Conservation (phyloP, 2,113 vertebrate species). For the Turnix velox region DNA sequence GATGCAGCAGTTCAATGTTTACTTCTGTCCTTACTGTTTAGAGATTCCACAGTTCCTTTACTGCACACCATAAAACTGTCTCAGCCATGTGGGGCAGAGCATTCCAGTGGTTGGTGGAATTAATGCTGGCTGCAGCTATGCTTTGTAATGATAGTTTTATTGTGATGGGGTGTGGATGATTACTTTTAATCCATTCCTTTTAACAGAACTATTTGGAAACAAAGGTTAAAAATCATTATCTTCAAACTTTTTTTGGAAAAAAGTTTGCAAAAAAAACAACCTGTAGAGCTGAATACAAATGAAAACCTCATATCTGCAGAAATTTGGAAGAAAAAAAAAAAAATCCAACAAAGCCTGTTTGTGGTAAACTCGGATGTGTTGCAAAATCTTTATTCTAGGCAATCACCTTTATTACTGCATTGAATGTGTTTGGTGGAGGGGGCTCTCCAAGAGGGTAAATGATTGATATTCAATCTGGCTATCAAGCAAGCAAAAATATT, state of each 20-base stretch:
- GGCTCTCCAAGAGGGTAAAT: neutral
- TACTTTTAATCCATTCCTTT: neutral
- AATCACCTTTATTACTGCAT: neutral
- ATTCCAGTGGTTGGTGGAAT: neutral
- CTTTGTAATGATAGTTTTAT: neutral
- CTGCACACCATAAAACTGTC: neutral
- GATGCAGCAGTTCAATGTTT: neutral
- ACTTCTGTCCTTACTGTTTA: neutral
- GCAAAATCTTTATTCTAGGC: neutral
- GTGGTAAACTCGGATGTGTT: neutral
- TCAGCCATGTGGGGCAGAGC: neutral
- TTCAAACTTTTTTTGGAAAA: neutral
- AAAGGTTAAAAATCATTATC: neutral
- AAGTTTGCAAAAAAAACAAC: neutral
- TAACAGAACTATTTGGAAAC: neutral
- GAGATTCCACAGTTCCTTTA: neutral
- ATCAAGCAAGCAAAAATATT: neutral
- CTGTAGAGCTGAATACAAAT: neutral
- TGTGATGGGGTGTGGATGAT: neutral
- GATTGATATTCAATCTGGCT: neutral
- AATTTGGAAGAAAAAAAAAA: neutral
- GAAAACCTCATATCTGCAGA: neutral
- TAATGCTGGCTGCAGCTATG: neutral
- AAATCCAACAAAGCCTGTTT: too few relatives aligned
- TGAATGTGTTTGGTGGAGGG: neutral